Base-by-base conservation (phyloP, 2,888 invertebrate species). In the Bugula neritina region DNA sequence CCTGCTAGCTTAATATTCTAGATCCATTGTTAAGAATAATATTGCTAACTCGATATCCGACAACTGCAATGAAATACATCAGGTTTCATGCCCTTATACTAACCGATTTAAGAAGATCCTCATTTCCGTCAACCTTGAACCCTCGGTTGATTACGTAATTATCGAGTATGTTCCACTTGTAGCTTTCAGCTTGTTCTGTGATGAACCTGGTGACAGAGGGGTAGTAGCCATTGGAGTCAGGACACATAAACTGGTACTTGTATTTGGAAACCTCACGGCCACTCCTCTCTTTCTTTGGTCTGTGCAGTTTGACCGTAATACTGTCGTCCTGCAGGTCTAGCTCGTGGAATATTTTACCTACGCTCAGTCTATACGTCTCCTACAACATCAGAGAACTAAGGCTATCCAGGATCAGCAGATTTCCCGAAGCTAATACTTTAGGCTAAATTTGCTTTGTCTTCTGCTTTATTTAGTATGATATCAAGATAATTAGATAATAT, bases 161-260 rank as follows among this genome's bases (percentile, higher is more conserved):
- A 85, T 98, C 97, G 86, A 97, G 89, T 81, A 94, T 94, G 85
- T 96, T 97, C 97, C 97, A 98, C 85, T 94, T 95, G 83, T 92
- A 97, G 78, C 92, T 94, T 85, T 97, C 97, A 72, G 96, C 86
- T 81, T 94, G 93, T 85, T 97, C 95, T 0, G 94, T 94, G 0
- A 91, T 91, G 84, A 97, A 97, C 58, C 93, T 91, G 0, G 94
- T 94, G 88, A 92, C 93, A 0, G 95, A 96, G 54, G 94, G 91
- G 83, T 95, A 95, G 83, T 96, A 97, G 35, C 77, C 79, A 71
- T 77, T 78, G 0, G 81, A 81, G 75, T 84, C 84, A 0, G 84
- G 84, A n/a, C 72, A 71, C 27, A 72, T 73, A 76, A 84, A 83
- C n/a, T 83, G 78, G 74, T 84, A 84, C 57, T 77, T 77, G 76